Base-by-base conservation (phyloP, 2,888 invertebrate species). In the Andrena bicolor region DNA sequence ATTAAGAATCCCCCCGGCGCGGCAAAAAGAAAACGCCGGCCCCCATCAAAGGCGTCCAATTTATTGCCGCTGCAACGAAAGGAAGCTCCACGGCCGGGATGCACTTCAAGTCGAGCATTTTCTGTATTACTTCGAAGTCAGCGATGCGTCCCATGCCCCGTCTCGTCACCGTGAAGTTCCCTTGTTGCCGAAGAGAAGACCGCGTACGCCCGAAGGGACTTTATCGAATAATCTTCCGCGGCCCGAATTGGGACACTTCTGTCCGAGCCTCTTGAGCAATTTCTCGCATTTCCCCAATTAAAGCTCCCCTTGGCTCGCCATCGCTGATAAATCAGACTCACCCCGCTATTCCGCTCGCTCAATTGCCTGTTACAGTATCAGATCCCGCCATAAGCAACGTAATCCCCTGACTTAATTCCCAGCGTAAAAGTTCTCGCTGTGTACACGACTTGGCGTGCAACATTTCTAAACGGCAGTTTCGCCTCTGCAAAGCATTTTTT, bases 221-320 rank as follows among this genome's bases (percentile, higher is more conserved):
- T 73, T 73, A 73, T 73, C 72, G 53, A 48, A 66, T 68, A 60
- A 60, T 75, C 68, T 60, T 49, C n/a, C 35, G 28, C 41, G 0
- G n/a, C 7, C 10, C 51, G 13, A 68, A 75, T 68, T 61, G 41
- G 58, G 23, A 30, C 30, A 28, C 66, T 26, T 60, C 30, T 23
- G 41, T 13, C 10, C n/a, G 8, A 13, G 23, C 8, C 49, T 53
- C 69, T 28, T 23, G 35, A 35, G 26, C 61, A 20, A 66, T 77
- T 72, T 60, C 56, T 65, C 60, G 41, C 60, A 23, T 61, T 66
- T 28, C 64, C 16, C 60, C 69, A 60, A 77, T 77, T 65, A 72
- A 77, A 72, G n/a, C 28, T 41, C 35, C 13, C 66, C 48, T 23
- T 8, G 56, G 13, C 8, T 35, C 23, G 7, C 2, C 23, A 49